Evolutionary conservation across 2,888 invertebrate species (phyloP).

Genomic region (Melangyna quadrimaculata): DNA sequence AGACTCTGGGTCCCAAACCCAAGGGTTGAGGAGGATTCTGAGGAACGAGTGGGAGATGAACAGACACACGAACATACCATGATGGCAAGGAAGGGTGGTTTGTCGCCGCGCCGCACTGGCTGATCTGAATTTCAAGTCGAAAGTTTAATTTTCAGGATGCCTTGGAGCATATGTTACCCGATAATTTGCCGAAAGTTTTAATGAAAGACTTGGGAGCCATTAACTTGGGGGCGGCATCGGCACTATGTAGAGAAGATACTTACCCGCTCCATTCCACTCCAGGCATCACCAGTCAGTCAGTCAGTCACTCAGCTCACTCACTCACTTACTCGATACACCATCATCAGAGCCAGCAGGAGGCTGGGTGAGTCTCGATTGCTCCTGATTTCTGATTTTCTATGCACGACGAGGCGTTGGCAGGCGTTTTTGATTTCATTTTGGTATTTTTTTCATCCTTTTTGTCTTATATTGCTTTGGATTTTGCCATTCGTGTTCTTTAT

Average conservation of each 20-base stretch:
- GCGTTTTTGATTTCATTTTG: slow-evolving; percentile 70
- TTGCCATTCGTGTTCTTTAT: slow-evolving; percentile 57
- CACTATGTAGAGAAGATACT: slow-evolving; percentile 23
- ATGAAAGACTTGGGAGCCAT: slow-evolving; percentile 81
- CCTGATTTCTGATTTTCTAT: slow-evolving; percentile 70
- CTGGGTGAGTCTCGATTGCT: slow-evolving; percentile 61
- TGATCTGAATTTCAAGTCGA: slow-evolving; percentile 70
- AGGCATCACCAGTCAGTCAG: slow-evolving; percentile 64
- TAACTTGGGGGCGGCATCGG: slow-evolving; percentile 71
- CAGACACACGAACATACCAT: slow-evolving; percentile 43
- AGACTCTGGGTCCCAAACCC: slow-evolving; percentile 40
- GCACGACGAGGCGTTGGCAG: slow-evolving; percentile 72
- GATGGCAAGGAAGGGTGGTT: slow-evolving; percentile 50
- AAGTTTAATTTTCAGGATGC: slow-evolving; percentile 72
- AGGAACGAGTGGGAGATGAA: slow-evolving; percentile 41
- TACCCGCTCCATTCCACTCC: slow-evolving; percentile 26
- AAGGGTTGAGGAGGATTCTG: not conserved
- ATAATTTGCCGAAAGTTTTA: slow-evolving; percentile 81
- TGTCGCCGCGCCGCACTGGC: slow-evolving; percentile 62
- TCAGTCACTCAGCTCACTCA: slow-evolving; percentile 63
- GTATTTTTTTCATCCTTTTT: slow-evolving; percentile 35
- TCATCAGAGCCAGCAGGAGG: slow-evolving; percentile 17
- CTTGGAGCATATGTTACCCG: slow-evolving; percentile 80
- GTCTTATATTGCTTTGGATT: slow-evolving; percentile 38
- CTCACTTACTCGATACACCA: slow-evolving; percentile 51